phyloP scores from a whole-genome alignment of 1,140 invertebrate genomes.

The Hyphantria cunea region DNA sequence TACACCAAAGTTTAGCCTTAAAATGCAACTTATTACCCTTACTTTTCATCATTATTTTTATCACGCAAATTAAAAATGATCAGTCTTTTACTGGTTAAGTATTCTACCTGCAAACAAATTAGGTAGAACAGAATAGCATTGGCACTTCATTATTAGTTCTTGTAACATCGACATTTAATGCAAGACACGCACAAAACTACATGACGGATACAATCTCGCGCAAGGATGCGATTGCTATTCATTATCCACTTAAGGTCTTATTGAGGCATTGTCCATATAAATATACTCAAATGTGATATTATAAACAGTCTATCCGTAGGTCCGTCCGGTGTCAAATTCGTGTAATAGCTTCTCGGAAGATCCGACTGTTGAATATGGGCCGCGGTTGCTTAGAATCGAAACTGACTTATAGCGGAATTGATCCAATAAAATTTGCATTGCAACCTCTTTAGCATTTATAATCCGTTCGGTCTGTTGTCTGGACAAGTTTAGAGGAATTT shows the following conservation, averaged over 20 bases:
- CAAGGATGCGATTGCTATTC: constrained; percentile 40
- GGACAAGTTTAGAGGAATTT: too few relatives aligned
- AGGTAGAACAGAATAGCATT: constrained; percentile 2
- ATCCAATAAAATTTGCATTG: constrained; percentile 14
- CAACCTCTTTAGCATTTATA: constrained; percentile 6
- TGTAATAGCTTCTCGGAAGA: constrained; percentile 27
- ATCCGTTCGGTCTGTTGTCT: background rate
- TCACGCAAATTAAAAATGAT: background rate
- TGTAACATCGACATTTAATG: constrained; percentile 4
- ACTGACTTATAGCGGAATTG: constrained; percentile 3
- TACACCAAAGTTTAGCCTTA: too few relatives aligned
- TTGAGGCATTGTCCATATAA: constrained; percentile 54
- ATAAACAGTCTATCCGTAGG: constrained; percentile 15
- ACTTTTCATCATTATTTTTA: background rate
- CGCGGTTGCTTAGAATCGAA: constrained; percentile 5
- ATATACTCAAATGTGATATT: constrained; percentile 8
- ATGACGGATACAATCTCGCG: constrained; percentile 5
- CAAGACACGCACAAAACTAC: constrained; percentile 8
- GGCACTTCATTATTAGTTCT: constrained; percentile 5
- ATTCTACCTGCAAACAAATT: constrained; percentile 1
- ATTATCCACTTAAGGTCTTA: constrained; percentile 35
- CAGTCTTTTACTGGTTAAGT: background rate
- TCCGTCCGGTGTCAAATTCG: constrained; percentile 27
- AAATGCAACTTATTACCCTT: too few relatives aligned
- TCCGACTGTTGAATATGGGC: constrained; percentile 15